Conservation (phyloP, 2,888 invertebrate species). For the Thera britannica region DNA sequence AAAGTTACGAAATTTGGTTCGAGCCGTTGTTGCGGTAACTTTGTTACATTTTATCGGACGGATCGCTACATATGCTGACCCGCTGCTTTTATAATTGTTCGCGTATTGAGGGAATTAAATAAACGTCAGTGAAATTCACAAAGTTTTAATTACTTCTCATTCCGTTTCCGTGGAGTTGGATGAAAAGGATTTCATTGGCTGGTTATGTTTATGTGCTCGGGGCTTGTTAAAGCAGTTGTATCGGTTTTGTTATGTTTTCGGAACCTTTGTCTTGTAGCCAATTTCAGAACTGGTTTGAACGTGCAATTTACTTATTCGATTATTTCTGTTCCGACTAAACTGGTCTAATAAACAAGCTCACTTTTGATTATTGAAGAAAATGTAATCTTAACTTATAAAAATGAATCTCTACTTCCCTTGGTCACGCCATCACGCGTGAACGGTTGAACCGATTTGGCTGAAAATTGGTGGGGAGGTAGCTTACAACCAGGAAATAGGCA, state of each 20-base stretch:
- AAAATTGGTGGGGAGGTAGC: no score
- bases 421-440: no score
- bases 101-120: slow-evolving; percentile 55
- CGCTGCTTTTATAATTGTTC: slow-evolving; percentile 52
- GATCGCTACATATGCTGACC: slow-evolving; percentile 53
- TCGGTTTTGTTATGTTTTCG: slow-evolving; percentile 29
- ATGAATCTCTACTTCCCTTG: no score
- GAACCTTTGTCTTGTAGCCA: slow-evolving; percentile 21
- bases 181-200: slow-evolving; percentile 43
- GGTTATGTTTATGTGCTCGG: slow-evolving; percentile 34
- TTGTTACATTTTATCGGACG: slow-evolving; percentile 56
- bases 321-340: no score
- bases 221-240: slow-evolving; percentile 29
- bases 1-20: slow-evolving; percentile 49
- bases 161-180: slow-evolving; percentile 46
- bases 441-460: no score
- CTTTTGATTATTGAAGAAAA: no score
- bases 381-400: no score
- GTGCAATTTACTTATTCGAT: not conserved
- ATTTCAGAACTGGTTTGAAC: not conserved
- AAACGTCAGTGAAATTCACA: slow-evolving; percentile 54
- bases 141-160: slow-evolving; percentile 59
- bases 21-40: slow-evolving; percentile 51
- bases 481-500: no score
- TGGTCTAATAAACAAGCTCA: no score